Evolutionary conservation across 2,888 invertebrate genomes (phyloP).

Genomic region (Taphrorychus bicolor): DNA sequence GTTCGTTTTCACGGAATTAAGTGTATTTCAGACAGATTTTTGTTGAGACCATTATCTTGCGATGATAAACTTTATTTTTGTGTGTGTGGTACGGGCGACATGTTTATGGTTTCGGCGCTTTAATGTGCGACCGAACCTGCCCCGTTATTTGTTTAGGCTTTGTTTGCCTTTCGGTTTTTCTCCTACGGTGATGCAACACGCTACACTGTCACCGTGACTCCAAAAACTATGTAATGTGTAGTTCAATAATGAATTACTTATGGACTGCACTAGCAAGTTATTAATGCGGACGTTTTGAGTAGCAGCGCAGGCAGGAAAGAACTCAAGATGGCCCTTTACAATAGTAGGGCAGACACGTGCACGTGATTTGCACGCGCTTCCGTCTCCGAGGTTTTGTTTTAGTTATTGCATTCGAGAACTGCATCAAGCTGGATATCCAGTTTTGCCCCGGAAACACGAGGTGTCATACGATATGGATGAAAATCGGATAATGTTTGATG

Average conservation of each 20-base stretch:
- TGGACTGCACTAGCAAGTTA: too few species aligned
- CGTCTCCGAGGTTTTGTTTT: neutral
- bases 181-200: neutral
- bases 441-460: neutral
- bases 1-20: constrained; percentile 29
- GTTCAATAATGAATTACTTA: neutral
- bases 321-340: neutral
- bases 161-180: constrained; percentile 7
- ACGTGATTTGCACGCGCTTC: constrained; percentile 4
- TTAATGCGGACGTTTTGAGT: neutral
- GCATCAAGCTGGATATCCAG: constrained; percentile 1
- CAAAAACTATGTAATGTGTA: too few species aligned
- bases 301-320: neutral
- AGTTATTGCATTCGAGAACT: neutral
- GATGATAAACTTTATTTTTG: constrained; percentile 33
- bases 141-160: constrained; percentile 15
- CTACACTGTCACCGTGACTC: too few species aligned
- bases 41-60: constrained; percentile 29
- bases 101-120: constrained; percentile 19
- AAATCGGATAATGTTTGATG: too few species aligned
- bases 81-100: constrained; percentile 20
- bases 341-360: constrained; percentile 8
- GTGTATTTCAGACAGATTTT: constrained; percentile 35
- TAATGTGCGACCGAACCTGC: constrained; percentile 9
- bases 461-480: too few species aligned